These are phyloP conservation scores for Dromius quadrimaculatus DNA, from an alignment of 2,888 invertebrate species.

Conservation along the genomic window DNA sequence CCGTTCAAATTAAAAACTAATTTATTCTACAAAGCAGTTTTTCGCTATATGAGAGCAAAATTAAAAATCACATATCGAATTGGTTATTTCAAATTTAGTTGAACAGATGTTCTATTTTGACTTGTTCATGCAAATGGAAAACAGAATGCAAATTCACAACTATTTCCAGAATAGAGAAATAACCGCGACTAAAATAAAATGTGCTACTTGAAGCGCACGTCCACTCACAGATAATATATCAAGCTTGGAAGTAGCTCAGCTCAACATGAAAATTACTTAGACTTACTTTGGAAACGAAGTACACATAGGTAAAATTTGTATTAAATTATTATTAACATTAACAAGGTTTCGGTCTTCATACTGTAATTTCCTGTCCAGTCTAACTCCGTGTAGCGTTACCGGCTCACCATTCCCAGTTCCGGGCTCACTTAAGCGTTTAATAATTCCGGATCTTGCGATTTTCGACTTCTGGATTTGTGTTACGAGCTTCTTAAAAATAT, in stretches of 20 bases:
- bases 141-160: slow-evolving; percentile 1
- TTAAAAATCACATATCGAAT: slow-evolving; percentile 22
- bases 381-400: too few relatives aligned
- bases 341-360: neutral
- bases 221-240: too few relatives aligned
- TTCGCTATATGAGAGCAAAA: neutral
- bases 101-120: slow-evolving; percentile 12
- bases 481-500: slow-evolving; percentile 35
- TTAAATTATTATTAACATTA: too few relatives aligned
- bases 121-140: slow-evolving; percentile 23
- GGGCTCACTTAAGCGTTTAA: slow-evolving; percentile 45
- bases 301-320: too few relatives aligned
- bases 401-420: too few relatives aligned
- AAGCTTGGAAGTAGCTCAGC: too few relatives aligned
- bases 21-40: neutral
- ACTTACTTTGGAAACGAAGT: too few relatives aligned
- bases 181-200: too few relatives aligned
- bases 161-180: too few relatives aligned
- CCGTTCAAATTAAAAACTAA: neutral
- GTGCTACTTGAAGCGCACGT: too few relatives aligned
- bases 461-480: slow-evolving; percentile 50
- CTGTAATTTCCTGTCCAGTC: neutral
- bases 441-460: slow-evolving; percentile 50
- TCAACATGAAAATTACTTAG: too few relatives aligned
- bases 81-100: slow-evolving; percentile 15